A percentile compares a stretch with the other conserved stretches of the same genome.
Evolutionary conservation across 2,797 vertebrate species (phyloP).

Genomic region (Geotria australis): DNA sequence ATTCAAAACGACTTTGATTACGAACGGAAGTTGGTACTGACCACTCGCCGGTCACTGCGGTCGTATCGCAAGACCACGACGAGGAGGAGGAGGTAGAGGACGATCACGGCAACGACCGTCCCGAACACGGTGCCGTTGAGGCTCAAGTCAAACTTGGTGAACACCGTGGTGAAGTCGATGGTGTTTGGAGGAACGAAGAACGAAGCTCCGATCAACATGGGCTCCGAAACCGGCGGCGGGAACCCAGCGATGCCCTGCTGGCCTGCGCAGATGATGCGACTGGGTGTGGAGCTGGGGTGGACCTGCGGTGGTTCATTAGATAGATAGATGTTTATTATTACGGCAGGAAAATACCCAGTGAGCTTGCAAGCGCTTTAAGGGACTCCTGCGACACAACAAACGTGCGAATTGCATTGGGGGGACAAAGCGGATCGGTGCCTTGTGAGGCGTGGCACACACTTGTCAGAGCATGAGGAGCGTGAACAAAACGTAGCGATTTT

Average conservation of each 20-base stretch:
- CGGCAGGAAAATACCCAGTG: too few relatives aligned
- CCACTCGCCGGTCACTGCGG: background rate
- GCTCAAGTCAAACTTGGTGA: background rate
- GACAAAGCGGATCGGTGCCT: too few relatives aligned
- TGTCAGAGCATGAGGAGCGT: too few relatives aligned
- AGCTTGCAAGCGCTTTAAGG: too few relatives aligned
- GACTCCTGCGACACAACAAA: too few relatives aligned
- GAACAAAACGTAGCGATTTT: too few relatives aligned
- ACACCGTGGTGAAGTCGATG: background rate
- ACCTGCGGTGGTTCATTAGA: background rate
- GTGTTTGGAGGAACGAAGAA: background rate
- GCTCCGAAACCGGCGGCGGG: background rate
- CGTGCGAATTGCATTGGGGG: too few relatives aligned
- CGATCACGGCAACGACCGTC: background rate
- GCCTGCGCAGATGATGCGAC: background rate
- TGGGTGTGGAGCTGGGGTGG: background rate
- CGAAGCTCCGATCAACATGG: background rate
- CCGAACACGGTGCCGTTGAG: background rate
- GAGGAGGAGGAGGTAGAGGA: background rate
- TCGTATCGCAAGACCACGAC: background rate
- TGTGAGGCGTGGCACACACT: too few relatives aligned
- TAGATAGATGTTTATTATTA: too few relatives aligned
- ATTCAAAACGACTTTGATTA: too few relatives aligned
- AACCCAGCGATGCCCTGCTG: background rate
- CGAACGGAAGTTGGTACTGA: too few relatives aligned